A percentile compares a stretch with the other conserved stretches of the same genome.
Conservation (phyloP, 1,140 invertebrate genomes). For the Sarcophaga bullata region DNA sequence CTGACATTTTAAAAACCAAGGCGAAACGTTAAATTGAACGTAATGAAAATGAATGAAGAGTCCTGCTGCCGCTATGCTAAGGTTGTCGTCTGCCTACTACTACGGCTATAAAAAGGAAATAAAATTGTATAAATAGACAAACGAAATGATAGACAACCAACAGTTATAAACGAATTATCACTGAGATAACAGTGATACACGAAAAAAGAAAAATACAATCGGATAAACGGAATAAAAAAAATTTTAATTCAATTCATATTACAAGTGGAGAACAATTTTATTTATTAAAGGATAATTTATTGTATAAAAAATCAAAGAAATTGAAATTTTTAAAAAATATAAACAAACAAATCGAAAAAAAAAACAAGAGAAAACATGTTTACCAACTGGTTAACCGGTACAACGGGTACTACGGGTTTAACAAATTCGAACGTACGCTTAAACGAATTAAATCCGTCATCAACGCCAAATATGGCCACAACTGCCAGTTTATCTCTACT, state of each 20-base stretch:
- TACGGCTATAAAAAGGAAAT: not conserved
- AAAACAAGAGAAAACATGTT: slow-evolving; percentile 57
- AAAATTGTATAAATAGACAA: slow-evolving; percentile 54
- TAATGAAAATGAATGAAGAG: slow-evolving; percentile 28
- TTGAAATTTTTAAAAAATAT: not conserved
- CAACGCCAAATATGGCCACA: slow-evolving; percentile 53
- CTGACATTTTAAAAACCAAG: not conserved
- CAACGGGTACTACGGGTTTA: slow-evolving; percentile 53
- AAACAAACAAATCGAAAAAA: slow-evolving; percentile 7
- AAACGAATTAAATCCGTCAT: not conserved
- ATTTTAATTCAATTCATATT: no score
- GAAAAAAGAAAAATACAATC: no score
- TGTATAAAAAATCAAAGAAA: not conserved
- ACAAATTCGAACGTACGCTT: slow-evolving; percentile 47
- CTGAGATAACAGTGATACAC: slow-evolving; percentile 44
- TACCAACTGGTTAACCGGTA: slow-evolving; percentile 62
- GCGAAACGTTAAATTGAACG: slow-evolving; percentile 18
- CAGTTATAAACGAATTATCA: slow-evolving; percentile 58
- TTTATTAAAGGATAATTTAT: no score
- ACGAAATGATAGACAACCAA: slow-evolving; percentile 52
- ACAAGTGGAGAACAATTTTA: no score
- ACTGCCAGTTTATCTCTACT: slow-evolving; percentile 48
- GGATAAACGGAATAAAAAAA: no score
- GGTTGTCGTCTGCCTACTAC: no score
- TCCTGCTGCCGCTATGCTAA: not conserved